Percentiles rank a stretch among this genome's conserved stretches.
Evolutionary conservation across 2,113 vertebrate genomes (phyloP).

Genomic region (Notarius lentiginosus): DNA sequence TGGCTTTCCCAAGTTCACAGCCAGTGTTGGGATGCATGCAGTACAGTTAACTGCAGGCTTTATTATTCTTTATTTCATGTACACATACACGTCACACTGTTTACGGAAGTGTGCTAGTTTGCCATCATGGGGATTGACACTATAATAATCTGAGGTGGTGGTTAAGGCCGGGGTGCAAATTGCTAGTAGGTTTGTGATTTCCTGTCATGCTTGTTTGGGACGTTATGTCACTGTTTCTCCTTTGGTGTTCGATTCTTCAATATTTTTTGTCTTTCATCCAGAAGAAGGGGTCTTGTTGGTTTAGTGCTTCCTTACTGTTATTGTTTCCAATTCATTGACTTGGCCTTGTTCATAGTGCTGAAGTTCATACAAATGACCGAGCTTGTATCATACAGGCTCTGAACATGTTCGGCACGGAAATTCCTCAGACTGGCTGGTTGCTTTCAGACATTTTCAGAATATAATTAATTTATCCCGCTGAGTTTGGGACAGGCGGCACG

Average conservation of each 20-base stretch:
- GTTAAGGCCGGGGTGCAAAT: neutral
- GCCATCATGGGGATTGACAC: neutral
- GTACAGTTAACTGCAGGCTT: neutral
- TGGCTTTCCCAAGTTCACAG: conserved; percentile 29
- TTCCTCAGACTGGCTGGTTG: neutral
- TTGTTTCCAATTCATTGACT: neutral
- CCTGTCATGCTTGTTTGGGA: too few relatives aligned
- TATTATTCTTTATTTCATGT: neutral
- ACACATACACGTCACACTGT: neutral
- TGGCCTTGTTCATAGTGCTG: conserved; percentile 44
- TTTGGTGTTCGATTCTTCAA: neutral
- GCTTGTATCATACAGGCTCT: neutral
- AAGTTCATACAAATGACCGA: conserved; percentile 22
- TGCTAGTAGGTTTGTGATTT: neutral
- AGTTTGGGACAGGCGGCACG: neutral
- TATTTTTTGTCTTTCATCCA: neutral
- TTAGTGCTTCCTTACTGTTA: conserved; percentile 5
- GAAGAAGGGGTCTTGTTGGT: neutral
- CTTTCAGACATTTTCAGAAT: neutral
- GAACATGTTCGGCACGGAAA: neutral
- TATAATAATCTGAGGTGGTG: neutral
- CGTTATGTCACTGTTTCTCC: neutral
- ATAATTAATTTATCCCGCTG: neutral
- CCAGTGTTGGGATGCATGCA: conserved; percentile 5
- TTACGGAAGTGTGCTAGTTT: neutral